Evolutionary conservation across 2,797 vertebrate genomes (phyloP), one percentile per base, ranked within the genome.

Genomic region (Bryconaethiops microstoma): DNA sequence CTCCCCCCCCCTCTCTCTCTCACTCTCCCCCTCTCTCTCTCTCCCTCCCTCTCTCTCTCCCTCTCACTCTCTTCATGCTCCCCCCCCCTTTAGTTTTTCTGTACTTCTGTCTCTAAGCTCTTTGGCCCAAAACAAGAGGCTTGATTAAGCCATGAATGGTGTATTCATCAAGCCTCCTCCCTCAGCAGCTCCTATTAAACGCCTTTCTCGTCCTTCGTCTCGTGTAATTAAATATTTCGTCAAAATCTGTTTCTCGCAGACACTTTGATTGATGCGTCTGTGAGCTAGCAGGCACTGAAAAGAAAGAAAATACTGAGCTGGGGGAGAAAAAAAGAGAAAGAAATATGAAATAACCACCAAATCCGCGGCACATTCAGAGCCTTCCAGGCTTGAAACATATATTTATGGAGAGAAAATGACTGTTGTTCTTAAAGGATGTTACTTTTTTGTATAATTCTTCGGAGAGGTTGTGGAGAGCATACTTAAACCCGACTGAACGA

Each of bases 101-200:
- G 72, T 85, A 79, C 78, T 67, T 80, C 83, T 78, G 80, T 87
- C 77, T 86, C 81, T 77, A 48, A 78, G 89, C 90, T 91, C 87
- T 87, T 87, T 88, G 90, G 88, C 90, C 86, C 87, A 93, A 94
- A 94, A 95, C 94, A 94, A 94, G 93, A 92, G 93, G 91, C 92
- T 92, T 95, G 93, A 95, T 95, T 95, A 91, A 92, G 90, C 89
- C 89, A 87, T 94, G 93, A 94, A 94, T 94, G 90, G 92, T 90
- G 92, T 90, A 94, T 94, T 94, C 92, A 94, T 94, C 93, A 91
- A 89, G 87, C 90, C 89, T 90, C 90, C 91, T 91, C 89, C 87
- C 85, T 84, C 85, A 84, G 86, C 91, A 88, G 85, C 89, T 91
- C 93, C 92, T 92, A 88, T 91, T 93, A 93, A 93, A 91, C 90